Base-by-base conservation (phyloP, 2,888 invertebrate species). In the Nephrocerus scutellatus region DNA sequence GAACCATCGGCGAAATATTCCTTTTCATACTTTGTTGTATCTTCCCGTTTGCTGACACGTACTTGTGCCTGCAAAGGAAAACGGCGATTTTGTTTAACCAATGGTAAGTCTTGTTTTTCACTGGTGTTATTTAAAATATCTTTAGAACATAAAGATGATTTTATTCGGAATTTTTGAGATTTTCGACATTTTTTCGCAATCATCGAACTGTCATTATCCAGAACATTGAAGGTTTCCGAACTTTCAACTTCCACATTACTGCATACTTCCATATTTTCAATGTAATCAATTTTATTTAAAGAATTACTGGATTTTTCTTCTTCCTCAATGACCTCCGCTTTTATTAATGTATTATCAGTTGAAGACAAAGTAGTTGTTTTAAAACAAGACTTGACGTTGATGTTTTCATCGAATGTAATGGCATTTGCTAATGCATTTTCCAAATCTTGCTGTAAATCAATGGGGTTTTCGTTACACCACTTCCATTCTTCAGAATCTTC, bases 1-100 rank as follows among this genome's bases (percentile, higher is more conserved):
- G 75, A 71, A 9, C 80, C 82, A 53, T 79, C 78, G 33, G 81
- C 76, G 16, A 75, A 74, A 46, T 74, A 72, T 66, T 86, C 86
- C 38, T 75, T 72, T 59, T 81, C 80, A 4, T 76, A 60, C 30
- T 70, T 64, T 5, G 55, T 48, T 52, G 69, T 74, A 47, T 80
- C 80, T 54, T 82, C 81, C 26, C 75, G 74, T 62, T 80, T 80
- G n/a, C n/a, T n/a, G 4, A 72, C 56, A 3, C 68, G 57, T 29
- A 61, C 68, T 56, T 48, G 64, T 58, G 44, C 59, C 12, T 60
- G 56, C 20, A 58, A 53, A 0, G 79, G 78, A 60, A 81, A 81
- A 18, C 80, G 66, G 41, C 81, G 71, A 54, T 82, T 82, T 48
- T 64, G 77, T 65, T 52, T 74, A 63, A 25, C 77, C 70, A 38